Conservation (phyloP, 2,113 vertebrate genomes). For the Sprattus sprattus region DNA sequence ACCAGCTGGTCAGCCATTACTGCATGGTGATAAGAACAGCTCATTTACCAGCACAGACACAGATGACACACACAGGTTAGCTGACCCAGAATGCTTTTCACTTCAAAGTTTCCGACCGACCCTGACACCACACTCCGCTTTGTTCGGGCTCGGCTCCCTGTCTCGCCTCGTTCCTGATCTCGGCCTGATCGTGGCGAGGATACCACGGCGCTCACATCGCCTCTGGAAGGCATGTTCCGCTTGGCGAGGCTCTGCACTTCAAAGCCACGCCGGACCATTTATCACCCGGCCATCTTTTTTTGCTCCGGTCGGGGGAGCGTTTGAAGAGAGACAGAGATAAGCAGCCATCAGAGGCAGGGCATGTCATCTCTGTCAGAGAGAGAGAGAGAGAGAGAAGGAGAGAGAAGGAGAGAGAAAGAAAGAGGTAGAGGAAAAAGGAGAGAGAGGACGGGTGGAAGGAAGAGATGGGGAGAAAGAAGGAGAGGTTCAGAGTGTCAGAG, state of each 20-base stretch:
- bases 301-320: neutral
- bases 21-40: neutral
- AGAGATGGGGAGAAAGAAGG: neutral
- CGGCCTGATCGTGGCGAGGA: neutral
- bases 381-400: neutral
- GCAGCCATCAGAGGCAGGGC: neutral
- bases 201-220: neutral
- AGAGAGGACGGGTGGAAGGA: neutral
- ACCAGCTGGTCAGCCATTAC: neutral
- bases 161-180: neutral
- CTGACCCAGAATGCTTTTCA: constrained; percentile 1
- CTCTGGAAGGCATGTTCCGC: neutral
- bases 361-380: too few species aligned
- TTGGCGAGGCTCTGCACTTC: neutral
- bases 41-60: constrained; percentile 2
- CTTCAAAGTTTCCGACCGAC: neutral
- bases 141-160: neutral
- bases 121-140: neutral
- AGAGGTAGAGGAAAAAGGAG: neutral
- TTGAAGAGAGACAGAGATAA: neutral
- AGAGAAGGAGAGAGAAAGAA: neutral
- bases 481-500: neutral
- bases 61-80: neutral
- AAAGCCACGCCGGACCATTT: neutral
- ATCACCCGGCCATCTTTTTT: neutral